A percentile compares a stretch with the other conserved stretches of the same genome.
Evolutionary conservation across 2,113 vertebrate species (phyloP).

Genomic region (Oreochromis niloticus): DNA sequence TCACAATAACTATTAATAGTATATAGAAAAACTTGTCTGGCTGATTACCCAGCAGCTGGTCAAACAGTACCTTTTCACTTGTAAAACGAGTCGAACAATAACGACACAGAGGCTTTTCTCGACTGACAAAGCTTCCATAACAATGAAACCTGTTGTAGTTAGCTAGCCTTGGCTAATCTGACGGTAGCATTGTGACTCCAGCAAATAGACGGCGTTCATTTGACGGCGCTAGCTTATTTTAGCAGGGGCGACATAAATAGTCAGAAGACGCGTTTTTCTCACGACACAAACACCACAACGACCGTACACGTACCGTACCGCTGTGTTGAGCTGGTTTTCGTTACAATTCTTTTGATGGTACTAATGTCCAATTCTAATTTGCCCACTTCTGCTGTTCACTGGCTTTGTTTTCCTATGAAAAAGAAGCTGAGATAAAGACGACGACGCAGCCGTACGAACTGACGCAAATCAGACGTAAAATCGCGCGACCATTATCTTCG

Average conservation of each 20-base stretch:
- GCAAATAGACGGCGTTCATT: constrained; percentile 64
- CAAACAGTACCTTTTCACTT: background rate
- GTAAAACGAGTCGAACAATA: background rate
- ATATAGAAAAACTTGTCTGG: background rate
- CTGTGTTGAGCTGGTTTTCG: background rate
- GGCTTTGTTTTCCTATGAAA: constrained; percentile 64
- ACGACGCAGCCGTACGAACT: constrained; percentile 13
- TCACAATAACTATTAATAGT: background rate
- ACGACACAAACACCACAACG: background rate
- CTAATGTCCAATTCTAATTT: background rate
- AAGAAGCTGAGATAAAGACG: constrained; percentile 22
- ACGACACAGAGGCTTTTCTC: background rate
- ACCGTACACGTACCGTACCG: background rate
- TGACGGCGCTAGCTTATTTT: constrained; percentile 43
- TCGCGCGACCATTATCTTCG: background rate
- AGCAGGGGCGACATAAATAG: constrained; percentile 22
- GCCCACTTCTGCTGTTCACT: constrained; percentile 17
- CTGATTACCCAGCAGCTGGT: background rate
- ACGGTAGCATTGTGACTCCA: constrained; percentile 25
- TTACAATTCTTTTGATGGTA: background rate
- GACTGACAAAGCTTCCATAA: background rate
- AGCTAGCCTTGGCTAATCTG: constrained; percentile 3
- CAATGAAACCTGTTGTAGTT: constrained; percentile 41
- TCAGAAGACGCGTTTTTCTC: background rate
- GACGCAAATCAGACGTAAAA: constrained; percentile 19